phyloP scores from a whole-genome alignment of 2,888 invertebrate genomes.

The Syrista parreyssii region DNA sequence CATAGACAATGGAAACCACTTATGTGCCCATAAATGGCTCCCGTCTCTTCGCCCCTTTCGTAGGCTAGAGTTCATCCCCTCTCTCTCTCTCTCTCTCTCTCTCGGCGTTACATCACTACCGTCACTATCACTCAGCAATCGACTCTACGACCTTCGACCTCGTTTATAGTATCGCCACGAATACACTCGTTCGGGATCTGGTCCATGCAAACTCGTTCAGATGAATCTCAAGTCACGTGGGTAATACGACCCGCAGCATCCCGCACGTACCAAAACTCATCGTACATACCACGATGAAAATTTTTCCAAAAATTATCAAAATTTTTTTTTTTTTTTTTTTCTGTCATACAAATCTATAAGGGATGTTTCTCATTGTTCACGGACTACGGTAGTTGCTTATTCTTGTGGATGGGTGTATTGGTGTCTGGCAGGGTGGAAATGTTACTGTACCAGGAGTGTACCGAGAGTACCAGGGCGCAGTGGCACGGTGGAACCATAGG shows the following conservation, averaged over 20 bases:
- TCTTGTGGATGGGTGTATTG: constrained; percentile 1
- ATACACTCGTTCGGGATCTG: background rate
- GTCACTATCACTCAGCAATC: background rate
- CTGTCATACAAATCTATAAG: too few species aligned
- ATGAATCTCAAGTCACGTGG: background rate
- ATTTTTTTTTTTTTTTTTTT: too few species aligned
- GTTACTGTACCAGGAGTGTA: constrained; percentile 1
- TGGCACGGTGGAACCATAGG: constrained; percentile 21
- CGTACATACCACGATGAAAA: too few species aligned
- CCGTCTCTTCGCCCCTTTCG: constrained; percentile 44
- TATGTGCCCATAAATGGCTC: constrained; percentile 63
- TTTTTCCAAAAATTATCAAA: too few species aligned
- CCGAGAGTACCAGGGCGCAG: constrained; percentile 18
- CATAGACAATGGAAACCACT: constrained; percentile 65
- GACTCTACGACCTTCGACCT: background rate
- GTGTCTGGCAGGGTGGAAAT: background rate
- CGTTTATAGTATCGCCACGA: constrained; percentile 6
- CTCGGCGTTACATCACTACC: constrained; percentile 3
- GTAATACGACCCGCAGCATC: too few species aligned
- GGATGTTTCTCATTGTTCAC: too few species aligned
- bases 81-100: constrained; percentile 20
- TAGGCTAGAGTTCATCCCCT: background rate
- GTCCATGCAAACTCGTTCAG: too few species aligned
- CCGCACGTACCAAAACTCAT: too few species aligned
- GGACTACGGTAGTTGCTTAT: too few species aligned